These are phyloP conservation scores for Drosophila atripex DNA, from an alignment of 2,888 invertebrate species.

Conservation along the genomic window DNA sequence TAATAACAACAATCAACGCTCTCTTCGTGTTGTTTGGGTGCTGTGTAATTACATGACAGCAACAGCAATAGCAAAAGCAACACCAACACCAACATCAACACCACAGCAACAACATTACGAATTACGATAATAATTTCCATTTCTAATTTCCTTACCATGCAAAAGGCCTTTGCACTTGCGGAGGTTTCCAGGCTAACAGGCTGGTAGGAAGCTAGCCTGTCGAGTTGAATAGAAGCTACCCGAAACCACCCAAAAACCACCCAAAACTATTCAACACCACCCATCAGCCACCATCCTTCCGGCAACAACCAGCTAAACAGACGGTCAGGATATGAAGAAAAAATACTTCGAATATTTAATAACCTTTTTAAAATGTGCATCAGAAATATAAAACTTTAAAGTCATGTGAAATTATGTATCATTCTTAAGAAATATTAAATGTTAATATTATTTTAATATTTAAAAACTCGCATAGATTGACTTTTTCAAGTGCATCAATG, in stretches of 20 bases:
- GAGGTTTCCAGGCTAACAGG: conserved; percentile 38
- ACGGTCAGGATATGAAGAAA: conserved; percentile 5
- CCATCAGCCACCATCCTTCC: conserved; percentile 17
- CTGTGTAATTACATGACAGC: conserved; percentile 70
- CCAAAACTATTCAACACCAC: conserved; percentile 8
- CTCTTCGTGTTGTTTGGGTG: conserved; percentile 48
- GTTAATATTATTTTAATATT: too few relatives aligned
- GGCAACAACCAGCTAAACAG: conserved; percentile 30
- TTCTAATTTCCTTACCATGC: conserved; percentile 78
- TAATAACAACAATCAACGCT: conserved; percentile 52
- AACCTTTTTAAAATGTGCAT: background rate
- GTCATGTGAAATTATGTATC: too few relatives aligned
- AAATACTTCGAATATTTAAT: background rate
- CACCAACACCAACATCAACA: conserved; percentile 40
- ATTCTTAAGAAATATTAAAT: too few relatives aligned
- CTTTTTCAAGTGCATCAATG: background rate
- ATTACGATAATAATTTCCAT: conserved; percentile 82
- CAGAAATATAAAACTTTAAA: too few relatives aligned
- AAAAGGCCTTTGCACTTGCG: conserved; percentile 65
- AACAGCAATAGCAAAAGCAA: conserved; percentile 51
- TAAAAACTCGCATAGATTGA: background rate
- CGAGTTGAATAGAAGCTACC: conserved; percentile 7
- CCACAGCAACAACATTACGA: conserved; percentile 57
- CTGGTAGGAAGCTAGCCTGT: conserved; percentile 30
- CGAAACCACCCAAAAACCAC: conserved; percentile 2